Conservation (phyloP, 2,797 vertebrate genomes). For the Apogon talboti region DNA sequence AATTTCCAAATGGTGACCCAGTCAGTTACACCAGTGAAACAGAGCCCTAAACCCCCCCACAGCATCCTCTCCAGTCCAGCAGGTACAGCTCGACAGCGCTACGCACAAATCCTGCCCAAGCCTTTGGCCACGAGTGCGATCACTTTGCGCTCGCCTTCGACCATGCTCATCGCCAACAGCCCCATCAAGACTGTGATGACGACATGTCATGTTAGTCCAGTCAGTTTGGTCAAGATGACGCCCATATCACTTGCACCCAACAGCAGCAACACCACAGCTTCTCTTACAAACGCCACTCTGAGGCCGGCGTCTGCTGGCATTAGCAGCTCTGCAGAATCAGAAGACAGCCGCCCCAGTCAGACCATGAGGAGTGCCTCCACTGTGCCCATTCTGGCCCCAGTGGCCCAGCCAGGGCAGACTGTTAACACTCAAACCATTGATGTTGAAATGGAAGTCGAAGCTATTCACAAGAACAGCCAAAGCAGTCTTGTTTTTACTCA, state of each 20-base stretch:
- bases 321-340: slow-evolving; percentile 70
- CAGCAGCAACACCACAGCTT: slow-evolving; percentile 71
- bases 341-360: slow-evolving; percentile 82
- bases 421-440: slow-evolving; percentile 79
- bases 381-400: slow-evolving; percentile 86
- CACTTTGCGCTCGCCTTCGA: slow-evolving; percentile 92
- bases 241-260: slow-evolving; percentile 91
- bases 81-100: slow-evolving; percentile 92
- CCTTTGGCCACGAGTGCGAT: slow-evolving; percentile 89
- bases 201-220: slow-evolving; percentile 91
- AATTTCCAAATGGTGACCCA: slow-evolving; percentile 97
- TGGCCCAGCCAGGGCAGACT: slow-evolving; percentile 74
- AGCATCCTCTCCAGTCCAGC: slow-evolving; percentile 88
- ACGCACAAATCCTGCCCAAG: slow-evolving; percentile 96
- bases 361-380: slow-evolving; percentile 88
- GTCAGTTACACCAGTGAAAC: slow-evolving; percentile 91
- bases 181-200: slow-evolving; percentile 95
- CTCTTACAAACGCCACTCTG: slow-evolving; percentile 75
- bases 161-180: slow-evolving; percentile 94
- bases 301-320: slow-evolving; percentile 86
- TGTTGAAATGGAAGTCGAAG: slow-evolving; percentile 91
- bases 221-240: slow-evolving; percentile 96
- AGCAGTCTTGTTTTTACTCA: slow-evolving; percentile 72
- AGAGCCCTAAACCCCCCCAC: slow-evolving; percentile 91
- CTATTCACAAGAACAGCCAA: slow-evolving; percentile 84